These are phyloP conservation scores for Gambelia wislizenii DNA, from an alignment of 2,797 vertebrate genomes.

Conservation along the genomic window DNA sequence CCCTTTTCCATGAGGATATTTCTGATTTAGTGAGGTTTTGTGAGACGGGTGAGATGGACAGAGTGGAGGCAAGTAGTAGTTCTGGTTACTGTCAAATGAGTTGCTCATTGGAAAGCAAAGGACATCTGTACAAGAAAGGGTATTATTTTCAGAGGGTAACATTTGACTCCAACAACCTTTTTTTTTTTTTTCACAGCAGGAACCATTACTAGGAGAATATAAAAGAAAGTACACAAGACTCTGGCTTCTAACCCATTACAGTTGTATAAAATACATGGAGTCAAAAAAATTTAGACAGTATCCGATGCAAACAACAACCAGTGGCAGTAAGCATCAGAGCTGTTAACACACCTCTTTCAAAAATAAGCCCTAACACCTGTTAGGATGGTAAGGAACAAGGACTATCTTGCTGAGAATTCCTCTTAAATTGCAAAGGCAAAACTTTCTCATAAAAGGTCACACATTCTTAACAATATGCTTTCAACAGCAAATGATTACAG, in stretches of 20 bases:
- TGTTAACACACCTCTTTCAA: not conserved
- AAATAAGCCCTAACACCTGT: not conserved
- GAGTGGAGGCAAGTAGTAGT: too few species aligned
- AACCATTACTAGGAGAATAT: not conserved
- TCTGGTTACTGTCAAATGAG: too few species aligned
- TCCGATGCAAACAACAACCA: conserved; percentile 12
- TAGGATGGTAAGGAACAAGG: not conserved
- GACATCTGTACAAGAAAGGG: not conserved
- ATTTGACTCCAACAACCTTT: not conserved
- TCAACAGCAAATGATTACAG: not conserved
- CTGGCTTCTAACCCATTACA: not conserved
- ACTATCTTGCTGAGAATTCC: not conserved
- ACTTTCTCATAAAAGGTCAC: conserved; percentile 1
- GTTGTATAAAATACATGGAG: not conserved
- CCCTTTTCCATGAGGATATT: too few species aligned
- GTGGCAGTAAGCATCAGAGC: not conserved
- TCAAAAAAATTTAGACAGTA: not conserved
- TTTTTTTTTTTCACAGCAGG: not conserved
- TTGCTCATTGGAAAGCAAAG: too few species aligned
- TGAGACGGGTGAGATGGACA: too few species aligned
- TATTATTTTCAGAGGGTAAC: not conserved
- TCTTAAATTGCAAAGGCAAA: not conserved
- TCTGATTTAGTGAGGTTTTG: too few species aligned
- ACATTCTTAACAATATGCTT: not conserved
- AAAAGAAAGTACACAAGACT: not conserved